These are phyloP conservation scores for Drosophila seguyi DNA, from an alignment of 1,140 invertebrate species.

Conservation along the genomic window DNA sequence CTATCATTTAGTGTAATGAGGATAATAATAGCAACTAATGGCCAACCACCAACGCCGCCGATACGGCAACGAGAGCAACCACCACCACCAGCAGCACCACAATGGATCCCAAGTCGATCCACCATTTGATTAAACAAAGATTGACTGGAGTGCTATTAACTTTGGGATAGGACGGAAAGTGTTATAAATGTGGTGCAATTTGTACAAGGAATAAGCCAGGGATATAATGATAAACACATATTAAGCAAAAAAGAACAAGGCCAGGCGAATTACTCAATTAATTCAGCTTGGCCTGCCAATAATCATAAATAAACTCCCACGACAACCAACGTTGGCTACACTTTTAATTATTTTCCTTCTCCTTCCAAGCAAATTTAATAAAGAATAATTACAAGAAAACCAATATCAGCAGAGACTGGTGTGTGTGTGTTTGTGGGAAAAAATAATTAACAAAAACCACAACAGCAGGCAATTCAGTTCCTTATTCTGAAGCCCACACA, in stretches of 20 bases:
- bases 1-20: conserved; percentile 78
- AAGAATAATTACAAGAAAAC: conserved; percentile 77
- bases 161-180: conserved; percentile 55
- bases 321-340: conserved; percentile 37
- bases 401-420: conserved; percentile 38
- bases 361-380: conserved; percentile 68
- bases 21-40: conserved; percentile 79
- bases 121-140: conserved; percentile 74
- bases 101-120: conserved; percentile 25
- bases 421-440: conserved; percentile 20
- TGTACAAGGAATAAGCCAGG: conserved; percentile 37
- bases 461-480: conserved; percentile 37
- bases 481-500: conserved; percentile 25
- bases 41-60: conserved; percentile 10
- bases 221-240: conserved; percentile 60
- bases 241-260: conserved; percentile 56
- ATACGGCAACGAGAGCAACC: background rate
- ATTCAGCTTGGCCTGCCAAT: conserved; percentile 69
- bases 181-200: conserved; percentile 75
- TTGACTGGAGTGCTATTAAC: conserved; percentile 73
- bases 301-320: conserved; percentile 77
- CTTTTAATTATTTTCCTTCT: conserved; percentile 72
- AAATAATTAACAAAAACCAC: conserved; percentile 78
- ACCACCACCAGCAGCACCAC: background rate
- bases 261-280: conserved; percentile 70